Base-by-base conservation (phyloP, 64 coral and sea anemone genomes). In the Pocillopora damicornis region DNA sequence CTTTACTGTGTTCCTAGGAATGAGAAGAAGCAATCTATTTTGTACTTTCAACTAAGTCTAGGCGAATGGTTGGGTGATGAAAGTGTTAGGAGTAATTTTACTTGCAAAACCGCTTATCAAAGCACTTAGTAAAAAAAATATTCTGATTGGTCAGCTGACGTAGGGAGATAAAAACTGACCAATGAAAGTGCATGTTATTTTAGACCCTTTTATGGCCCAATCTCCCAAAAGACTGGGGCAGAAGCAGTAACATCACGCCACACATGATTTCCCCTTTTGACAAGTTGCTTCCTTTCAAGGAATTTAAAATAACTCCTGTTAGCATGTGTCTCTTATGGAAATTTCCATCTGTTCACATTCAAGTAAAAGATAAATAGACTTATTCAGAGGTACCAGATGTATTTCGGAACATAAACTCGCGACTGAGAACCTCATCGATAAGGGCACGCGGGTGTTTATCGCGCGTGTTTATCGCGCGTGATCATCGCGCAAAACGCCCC, bases 131-230 rank as follows among this genome's bases (percentile, higher is more conserved):
- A 67, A 83, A 83, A 15, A 83, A 83, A 15, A 83, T 5, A 63
- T n/a, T 73, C 81, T 85, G 81, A 85, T 85, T 85, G 81, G 81
- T 72, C 64, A 73, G 58, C 14, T 85, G 22, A 58, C 15, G 26
- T 85, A 85, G 38, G 36, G 20, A 66, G 64, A 85, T 85, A 15
- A 16, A 0, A 34, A 56, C 57, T 26, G 37, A 51, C 81, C 81
- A 85, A 85, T 85, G 63, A 85, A 2, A 68, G n/a, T 73, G 17
- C 5, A 1, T 12, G 36, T 73, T 85, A 85, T 36, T 57, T 26
- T 85, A 18, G 38, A 11, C n/a, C 42, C 17, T 69, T 37, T 73
- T 18, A 23, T 37, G 2, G 13, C 60, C 81, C 65, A 51, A 58
- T 10, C 35, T 37, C 65, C 12, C 72, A 1, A 78, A 58, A 15